phyloP scores from a whole-genome alignment of 2,113 vertebrate genomes.

The Apodemus speciosus region DNA sequence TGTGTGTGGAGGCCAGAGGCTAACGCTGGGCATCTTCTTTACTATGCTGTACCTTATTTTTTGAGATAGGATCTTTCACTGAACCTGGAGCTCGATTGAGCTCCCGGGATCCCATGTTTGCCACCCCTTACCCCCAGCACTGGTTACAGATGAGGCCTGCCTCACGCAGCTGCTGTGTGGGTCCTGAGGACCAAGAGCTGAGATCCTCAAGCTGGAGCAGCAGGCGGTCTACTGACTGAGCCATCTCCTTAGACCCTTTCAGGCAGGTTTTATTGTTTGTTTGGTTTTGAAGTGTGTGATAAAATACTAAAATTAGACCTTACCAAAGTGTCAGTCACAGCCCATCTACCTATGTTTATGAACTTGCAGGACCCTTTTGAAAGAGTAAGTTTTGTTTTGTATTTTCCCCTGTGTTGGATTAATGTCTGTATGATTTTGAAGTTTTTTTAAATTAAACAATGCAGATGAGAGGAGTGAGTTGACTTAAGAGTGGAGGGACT shows the following conservation, averaged over 20 bases:
- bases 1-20: not conserved
- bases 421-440: not conserved
- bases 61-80: not conserved
- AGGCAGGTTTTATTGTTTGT: not conserved
- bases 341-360: not conserved
- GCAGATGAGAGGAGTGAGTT: not conserved
- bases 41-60: not conserved
- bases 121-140: too few relatives aligned
- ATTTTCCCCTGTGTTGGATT: not conserved
- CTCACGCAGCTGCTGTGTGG: too few relatives aligned
- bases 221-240: not conserved
- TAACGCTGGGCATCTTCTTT: not conserved
- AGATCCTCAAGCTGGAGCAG: too few relatives aligned
- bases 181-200: not conserved
- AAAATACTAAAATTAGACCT: not conserved
- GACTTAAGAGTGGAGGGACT: not conserved
- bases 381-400: not conserved
- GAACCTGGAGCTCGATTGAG: not conserved
- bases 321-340: not conserved
- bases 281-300: not conserved
- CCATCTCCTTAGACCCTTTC: not conserved
- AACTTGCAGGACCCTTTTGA: not conserved
- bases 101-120: not conserved
- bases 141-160: too few relatives aligned
- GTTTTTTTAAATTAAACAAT: not conserved